Evolutionary conservation across 2,113 vertebrate species (phyloP), one percentile per base, ranked within the genome.

Genomic region (Bujurquina vittata): DNA sequence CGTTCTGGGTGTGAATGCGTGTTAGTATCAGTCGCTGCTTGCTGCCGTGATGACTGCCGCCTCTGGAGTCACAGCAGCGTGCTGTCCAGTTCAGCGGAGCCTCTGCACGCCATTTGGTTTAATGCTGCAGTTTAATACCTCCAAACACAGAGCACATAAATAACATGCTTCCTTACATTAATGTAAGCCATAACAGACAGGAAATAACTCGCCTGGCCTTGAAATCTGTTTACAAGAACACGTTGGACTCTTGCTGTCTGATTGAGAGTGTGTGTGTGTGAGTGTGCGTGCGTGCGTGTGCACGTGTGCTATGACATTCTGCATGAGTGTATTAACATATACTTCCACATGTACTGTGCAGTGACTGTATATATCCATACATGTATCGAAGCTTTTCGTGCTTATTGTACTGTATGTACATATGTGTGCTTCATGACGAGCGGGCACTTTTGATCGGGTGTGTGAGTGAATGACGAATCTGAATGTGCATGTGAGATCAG

Each of bases 171-270:
- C 75, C 37, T 63, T 46, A 37, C 55, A 62, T 83, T 56, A 52
- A 56, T 60, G 58, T 62, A 67, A 86, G 84, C 74, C 60, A 69
- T 23, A 65, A 85, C 40, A 85, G 75, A 79, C 62, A 77, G 43
- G 67, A 77, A 75, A 74, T 55, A 56, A 77, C 81, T 40, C 77
- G 65, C 78, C n/a, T 72, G 77, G 77, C 88, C 88, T 88, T 88
- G 80, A 83, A 86, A 86, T 84, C 89, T 81, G 84, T 89, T 89
- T 83, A 92, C 88, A 89, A 74, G 80, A 84, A 67, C 61, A 49
- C 60, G 62, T 58, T 22, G 29, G 79, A 65, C 69, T 81, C 61
- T 88, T 76, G 75, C 83, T 43, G 35, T 81, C 73, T 49, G 75
- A 60, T 67, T 88, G 78, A 26, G 33, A 67, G 56, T 86, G 59